Evolutionary conservation across 2,113 vertebrate genomes (phyloP), one percentile per base, ranked within the genome.

Genomic region (Pygoscelis adeliae): DNA sequence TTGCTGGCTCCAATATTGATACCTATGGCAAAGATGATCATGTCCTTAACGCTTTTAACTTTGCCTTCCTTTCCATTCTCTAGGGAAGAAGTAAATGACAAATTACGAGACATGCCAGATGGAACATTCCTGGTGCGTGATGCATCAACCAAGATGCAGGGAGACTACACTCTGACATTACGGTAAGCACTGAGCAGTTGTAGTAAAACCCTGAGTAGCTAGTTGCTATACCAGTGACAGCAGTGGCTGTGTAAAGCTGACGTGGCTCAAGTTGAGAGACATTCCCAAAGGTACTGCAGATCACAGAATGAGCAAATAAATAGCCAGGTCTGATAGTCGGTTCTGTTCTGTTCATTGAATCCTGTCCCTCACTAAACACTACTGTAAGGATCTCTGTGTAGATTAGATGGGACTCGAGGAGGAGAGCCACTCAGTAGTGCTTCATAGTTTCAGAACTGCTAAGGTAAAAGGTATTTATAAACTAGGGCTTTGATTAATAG

Each of bases 11-110:
- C 6, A 1, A 0, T 63, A 63, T 47, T 55, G 67, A 58, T 63
- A 73, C 44, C 66, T 40, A 32, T 62, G 40, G 34, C 85, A 90
- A 90, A 71, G 36, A 34, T 86, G 29, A 44, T 83, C 18, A 2
- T 17, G 22, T 73, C 46, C 49, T 93, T 53, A 83, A n/a, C 0
- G 0, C n/a, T 91, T 85, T 58, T 56, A 18, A 50, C 84, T 80
- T 76, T 93, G 67, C 69, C 50, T 90, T 86, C 36, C 89, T 94
- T 93, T 56, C 52, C 47, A 2, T 79, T 82, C 90, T 94, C 71
- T 94, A 99, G 99, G 98, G 99, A 99, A 83, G 99, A 99, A 95
- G 99, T 99, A 79, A 99, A 99, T 83, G 99, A 99, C 96, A 99
- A 99, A 97, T 98, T 99, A 90, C 97, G 99, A 71, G 99, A 99